These are phyloP conservation scores for Callosobruchus maculatus DNA, from an alignment of 2,888 invertebrate species.

Conservation along the genomic window DNA sequence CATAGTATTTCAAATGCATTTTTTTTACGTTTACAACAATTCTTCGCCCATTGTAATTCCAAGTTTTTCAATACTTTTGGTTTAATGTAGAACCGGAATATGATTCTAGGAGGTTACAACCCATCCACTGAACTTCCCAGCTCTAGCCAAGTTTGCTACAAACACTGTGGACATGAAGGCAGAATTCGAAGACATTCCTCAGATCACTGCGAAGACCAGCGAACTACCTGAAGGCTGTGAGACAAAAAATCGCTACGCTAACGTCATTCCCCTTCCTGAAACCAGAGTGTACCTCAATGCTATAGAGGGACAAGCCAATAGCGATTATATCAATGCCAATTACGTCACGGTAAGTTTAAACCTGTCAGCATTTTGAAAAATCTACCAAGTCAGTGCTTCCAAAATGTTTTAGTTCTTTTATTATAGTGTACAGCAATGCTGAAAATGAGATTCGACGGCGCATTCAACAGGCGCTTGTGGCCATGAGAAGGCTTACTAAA, in stretches of 20 bases:
- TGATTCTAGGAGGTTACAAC: constrained; percentile 58
- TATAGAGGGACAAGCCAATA: constrained; percentile 69
- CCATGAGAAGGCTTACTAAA: no score
- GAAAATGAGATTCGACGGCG: no score
- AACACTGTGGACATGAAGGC: constrained; percentile 70
- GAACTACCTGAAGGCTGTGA: constrained; percentile 86
- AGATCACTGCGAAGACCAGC: constrained; percentile 71
- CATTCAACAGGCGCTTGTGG: no score
- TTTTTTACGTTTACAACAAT: no score
- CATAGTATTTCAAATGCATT: no score
- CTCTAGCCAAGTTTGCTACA: constrained; percentile 69
- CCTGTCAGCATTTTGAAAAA: no score
- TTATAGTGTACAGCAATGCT: no score
- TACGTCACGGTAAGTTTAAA: constrained; percentile 72
- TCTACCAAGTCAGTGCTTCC: no score
- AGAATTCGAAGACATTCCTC: constrained; percentile 80
- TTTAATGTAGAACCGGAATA: constrained; percentile 14
- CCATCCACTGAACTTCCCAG: constrained; percentile 74
- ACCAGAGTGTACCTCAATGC: constrained; percentile 76
- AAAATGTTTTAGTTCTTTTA: no score
- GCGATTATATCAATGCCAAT: constrained; percentile 93
- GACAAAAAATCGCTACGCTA: constrained; percentile 88
- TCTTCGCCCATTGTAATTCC: no score
- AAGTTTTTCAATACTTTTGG: no score
- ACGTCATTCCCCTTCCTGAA: constrained; percentile 91